Evolutionary conservation across 2,113 vertebrate genomes (phyloP).

Genomic region (Nansenia antarctica): DNA sequence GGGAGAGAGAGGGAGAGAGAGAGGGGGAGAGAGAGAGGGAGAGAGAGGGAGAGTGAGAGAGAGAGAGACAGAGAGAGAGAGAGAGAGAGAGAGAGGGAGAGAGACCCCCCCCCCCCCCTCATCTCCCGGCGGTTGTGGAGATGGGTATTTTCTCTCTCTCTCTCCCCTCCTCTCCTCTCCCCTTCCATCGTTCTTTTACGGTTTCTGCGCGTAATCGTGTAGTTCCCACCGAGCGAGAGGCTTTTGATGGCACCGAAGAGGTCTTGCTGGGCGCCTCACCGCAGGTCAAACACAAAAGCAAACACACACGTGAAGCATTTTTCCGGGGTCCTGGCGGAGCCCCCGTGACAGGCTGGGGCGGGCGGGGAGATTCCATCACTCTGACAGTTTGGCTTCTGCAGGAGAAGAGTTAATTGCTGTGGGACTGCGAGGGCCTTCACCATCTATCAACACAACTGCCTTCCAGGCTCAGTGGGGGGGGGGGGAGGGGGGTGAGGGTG

Average conservation of each 20-base stretch:
- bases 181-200: too few relatives aligned
- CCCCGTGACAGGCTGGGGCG: conserved; percentile 56
- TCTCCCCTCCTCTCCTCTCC: too few relatives aligned
- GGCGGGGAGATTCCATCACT: conserved; percentile 69
- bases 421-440: not conserved
- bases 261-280: conserved; percentile 29
- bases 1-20: too few relatives aligned
- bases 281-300: conserved; percentile 66
- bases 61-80: too few relatives aligned
- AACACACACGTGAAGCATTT: conserved; percentile 66
- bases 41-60: too few relatives aligned
- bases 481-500: not conserved
- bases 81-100: too few relatives aligned
- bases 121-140: too few relatives aligned
- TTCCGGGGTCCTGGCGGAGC: conserved; percentile 64
- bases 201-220: not conserved
- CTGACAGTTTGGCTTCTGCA: conserved; percentile 38
- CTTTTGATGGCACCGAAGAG: conserved; percentile 37
- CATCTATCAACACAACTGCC: not conserved
- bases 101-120: not conserved
- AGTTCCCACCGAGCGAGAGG: conserved; percentile 16
- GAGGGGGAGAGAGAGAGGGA: too few relatives aligned
- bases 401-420: conserved; percentile 3
- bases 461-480: not conserved
- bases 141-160: too few relatives aligned